Percentiles rank a stretch among this genome's conserved stretches.
These are phyloP conservation scores for Myotis daubentonii DNA, from an alignment of 2,797 vertebrate species.

Conservation along the genomic window DNA sequence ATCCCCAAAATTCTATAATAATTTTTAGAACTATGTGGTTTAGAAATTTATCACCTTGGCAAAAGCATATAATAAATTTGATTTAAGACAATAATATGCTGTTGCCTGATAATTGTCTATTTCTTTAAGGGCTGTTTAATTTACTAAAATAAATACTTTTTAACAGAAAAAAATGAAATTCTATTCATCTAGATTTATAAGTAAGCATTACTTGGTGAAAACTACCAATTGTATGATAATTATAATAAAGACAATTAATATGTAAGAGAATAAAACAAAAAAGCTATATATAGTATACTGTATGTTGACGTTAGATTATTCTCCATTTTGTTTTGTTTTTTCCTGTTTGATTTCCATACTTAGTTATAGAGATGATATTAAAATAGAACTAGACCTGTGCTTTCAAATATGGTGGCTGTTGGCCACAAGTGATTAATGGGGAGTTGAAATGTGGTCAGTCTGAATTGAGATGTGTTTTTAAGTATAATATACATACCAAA, in stretches of 20 bases:
- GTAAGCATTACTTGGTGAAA: neutral
- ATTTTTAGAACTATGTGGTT: neutral
- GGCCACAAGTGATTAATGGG: neutral
- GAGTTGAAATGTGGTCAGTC: neutral
- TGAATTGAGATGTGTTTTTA: neutral
- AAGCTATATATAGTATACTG: neutral
- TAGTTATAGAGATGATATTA: neutral
- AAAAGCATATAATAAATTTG: neutral
- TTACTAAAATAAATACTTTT: neutral
- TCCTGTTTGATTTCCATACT: neutral
- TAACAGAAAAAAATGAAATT: neutral
- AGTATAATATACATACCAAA: neutral
- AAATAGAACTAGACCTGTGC: neutral
- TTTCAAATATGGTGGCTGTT: neutral
- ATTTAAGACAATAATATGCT: neutral
- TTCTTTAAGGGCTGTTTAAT: neutral
- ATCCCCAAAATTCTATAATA: neutral
- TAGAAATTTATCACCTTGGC: neutral
- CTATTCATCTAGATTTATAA: neutral
- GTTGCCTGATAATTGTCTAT: neutral
- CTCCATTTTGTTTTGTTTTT: neutral
- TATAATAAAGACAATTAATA: neutral
- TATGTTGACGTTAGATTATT: neutral
- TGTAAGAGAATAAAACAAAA: neutral
- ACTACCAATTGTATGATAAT: neutral